Conservation (phyloP, 2,888 invertebrate species). For the Girardia tigrina region DNA sequence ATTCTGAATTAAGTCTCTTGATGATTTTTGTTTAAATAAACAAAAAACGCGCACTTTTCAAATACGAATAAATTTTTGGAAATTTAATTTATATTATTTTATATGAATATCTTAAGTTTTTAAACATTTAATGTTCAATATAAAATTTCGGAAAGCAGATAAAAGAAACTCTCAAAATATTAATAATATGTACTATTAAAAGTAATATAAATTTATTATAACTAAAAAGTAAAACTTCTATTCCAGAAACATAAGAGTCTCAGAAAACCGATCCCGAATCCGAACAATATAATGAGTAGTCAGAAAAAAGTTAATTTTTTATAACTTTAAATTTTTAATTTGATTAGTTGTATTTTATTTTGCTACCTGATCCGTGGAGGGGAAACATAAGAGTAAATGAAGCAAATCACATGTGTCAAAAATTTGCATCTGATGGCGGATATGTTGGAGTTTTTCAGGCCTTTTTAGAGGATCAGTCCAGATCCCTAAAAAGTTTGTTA, state of each 20-base stretch:
- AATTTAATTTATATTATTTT: too few species aligned
- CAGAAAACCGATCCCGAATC: neutral
- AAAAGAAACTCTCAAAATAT: too few species aligned
- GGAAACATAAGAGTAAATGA: neutral
- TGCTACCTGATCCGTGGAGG: neutral
- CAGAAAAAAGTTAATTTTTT: neutral
- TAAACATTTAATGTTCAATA: too few species aligned
- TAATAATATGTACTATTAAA: too few species aligned
- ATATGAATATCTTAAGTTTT: too few species aligned
- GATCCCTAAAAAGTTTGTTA: neutral
- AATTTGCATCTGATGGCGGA: neutral
- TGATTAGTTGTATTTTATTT: neutral
- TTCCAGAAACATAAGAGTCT: neutral
- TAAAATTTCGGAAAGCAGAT: too few species aligned
- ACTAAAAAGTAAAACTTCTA: too few species aligned
- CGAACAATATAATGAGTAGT: neutral
- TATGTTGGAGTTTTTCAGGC: neutral
- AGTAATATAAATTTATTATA: too few species aligned
- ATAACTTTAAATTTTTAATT: neutral
- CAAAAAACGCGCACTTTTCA: too few species aligned
- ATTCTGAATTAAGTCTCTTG: too few species aligned
- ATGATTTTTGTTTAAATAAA: too few species aligned
- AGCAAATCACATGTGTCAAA: slow-evolving; percentile 6
- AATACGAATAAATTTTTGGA: too few species aligned
- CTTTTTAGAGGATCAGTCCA: neutral